Base-by-base conservation (phyloP, 2,113 vertebrate species). In the Caretta caretta region DNA sequence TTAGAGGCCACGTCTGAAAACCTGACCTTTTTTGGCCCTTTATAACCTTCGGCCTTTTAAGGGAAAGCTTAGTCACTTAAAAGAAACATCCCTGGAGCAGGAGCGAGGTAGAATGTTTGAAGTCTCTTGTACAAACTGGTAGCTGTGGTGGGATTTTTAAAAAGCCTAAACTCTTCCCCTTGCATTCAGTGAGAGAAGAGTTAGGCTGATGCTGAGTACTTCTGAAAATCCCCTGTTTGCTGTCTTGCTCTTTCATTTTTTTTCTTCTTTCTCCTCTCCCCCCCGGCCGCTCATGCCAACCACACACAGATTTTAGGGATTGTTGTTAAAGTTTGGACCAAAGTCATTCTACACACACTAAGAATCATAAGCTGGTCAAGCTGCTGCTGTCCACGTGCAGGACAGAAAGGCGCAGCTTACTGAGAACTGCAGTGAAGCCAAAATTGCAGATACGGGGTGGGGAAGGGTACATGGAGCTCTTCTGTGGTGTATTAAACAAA, bases 391-490 rank as follows among this genome's bases (percentile, higher is more conserved):
- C 35, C n/a, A n/a, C 4, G 3, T 69, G 29, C 20, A 69, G 65
- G 31, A 31, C 35, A 69, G 29, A 38, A 69, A 69, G 35, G 65
- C 6, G 4, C 65, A 69, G 35, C 87, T 88, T 38, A 48, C 78
- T 31, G 78, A 49, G 42, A 81, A 88, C 65, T 53, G 50, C 78
- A 81, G 65, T 24, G 54, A 53, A 88, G 57, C 25, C 78, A 10
- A 29, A 53, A 51, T 65, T 35, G 29, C 54, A 59, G 53, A n/a
- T 49, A 79, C 16, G 51, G 59, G 51, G 35, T 50, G 46, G 16
- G 46, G 75, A 57, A 78, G 42, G 22, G 11, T 25, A 0, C 5
- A 0, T 76, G 22, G 0, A 2, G 2, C 57, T 46, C 11, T 10
- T 25, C 38, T 0, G 3, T 78, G 11, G 80, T 20, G 35, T 59